Evolutionary conservation across 1,140 invertebrate genomes (phyloP), one percentile per base, ranked within the genome.

Genomic region (Littorina saxatilis): DNA sequence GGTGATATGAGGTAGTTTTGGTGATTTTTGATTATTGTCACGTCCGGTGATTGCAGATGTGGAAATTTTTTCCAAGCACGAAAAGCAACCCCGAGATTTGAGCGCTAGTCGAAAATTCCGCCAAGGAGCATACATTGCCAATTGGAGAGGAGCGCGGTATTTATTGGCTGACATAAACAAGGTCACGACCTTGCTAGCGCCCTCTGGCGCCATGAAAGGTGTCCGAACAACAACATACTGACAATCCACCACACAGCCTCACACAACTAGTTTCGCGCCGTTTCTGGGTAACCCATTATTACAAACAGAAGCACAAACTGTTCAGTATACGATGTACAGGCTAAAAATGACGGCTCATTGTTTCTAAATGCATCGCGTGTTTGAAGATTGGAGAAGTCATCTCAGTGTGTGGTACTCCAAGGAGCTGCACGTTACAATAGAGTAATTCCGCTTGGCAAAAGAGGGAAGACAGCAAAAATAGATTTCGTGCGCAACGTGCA

Each of bases 41-140:
- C 23, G 47, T 11, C 23, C 4, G 13, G n/a, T 27, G 5, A 20
- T 50, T 15, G 23, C 1, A 73, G 70, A 50, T 47, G 40, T 52
- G 29, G 70, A 73, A 50, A 50, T 27, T 17, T 15, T 29, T 73
- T 52, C 29, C 17, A n/a, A 7, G 3, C 43, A 20, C 20, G 20
- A 4, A 73, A n/a, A 50, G n/a, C 20, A 7, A n/a, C n/a, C 2
- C 5, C 47, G 35, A 39, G 13, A 13, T 73, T 73, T 73, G 4
- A 20, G 40, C 70, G 70, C 55, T 23, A 78, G 55, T 78, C 58
- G 76, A 66, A 78, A 78, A 78, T 35, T 78, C 76, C 76, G 76
- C 76, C 76, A 78, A 63, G 39, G 29, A 40, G 58, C 35, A 9
- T 9, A 43, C 76, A 78, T 78, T 32, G 40, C 20, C n/a, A n/a